Evolutionary conservation across 2,797 vertebrate species (phyloP).

Genomic region (Delichon dasypus): DNA sequence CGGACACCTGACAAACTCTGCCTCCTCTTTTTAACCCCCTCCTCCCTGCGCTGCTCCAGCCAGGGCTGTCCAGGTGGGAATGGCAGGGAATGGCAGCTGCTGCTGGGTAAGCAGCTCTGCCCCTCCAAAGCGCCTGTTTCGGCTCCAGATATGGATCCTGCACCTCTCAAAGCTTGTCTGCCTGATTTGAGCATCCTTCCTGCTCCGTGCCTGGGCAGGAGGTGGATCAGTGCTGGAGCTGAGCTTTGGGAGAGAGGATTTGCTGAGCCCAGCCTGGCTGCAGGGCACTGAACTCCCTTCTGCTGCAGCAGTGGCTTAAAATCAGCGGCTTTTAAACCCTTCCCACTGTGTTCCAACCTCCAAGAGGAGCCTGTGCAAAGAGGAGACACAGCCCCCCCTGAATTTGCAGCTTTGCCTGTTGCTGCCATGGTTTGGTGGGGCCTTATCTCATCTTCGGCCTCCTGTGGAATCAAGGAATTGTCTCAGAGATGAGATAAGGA

Average conservation of each 20-base stretch:
- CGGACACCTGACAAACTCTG: neutral
- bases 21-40: neutral
- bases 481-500: neutral
- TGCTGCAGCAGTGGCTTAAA: neutral
- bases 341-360: neutral
- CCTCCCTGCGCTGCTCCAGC: neutral
- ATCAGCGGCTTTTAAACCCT: neutral
- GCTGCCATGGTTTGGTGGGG: neutral
- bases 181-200: neutral
- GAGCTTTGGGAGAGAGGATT: neutral
- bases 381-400: neutral
- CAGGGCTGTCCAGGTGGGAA: neutral
- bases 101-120: slow-evolving; percentile 1
- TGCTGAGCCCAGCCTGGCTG: neutral
- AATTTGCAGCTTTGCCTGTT: neutral
- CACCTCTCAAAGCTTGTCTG: neutral
- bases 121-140: neutral
- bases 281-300: neutral
- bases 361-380: fast-evolving
- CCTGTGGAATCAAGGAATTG: neutral
- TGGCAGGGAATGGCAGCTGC: neutral
- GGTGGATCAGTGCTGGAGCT: neutral
- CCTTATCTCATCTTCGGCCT: neutral
- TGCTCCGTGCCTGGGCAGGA: neutral
- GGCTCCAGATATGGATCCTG: neutral